Conservation (phyloP, 2,797 vertebrate species). For the Enoplosus armatus region DNA sequence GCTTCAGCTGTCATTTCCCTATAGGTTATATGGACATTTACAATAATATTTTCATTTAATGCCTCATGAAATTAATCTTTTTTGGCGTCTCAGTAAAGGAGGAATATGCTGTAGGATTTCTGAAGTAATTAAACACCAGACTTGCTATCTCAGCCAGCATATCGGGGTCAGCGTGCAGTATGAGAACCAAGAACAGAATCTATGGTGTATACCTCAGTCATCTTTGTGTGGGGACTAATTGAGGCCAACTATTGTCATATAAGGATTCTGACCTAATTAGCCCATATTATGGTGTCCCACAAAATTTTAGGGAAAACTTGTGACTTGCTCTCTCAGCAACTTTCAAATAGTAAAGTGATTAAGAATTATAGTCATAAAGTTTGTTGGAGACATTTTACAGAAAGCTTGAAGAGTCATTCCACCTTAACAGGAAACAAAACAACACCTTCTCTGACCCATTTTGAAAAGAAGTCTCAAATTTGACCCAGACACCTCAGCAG, state of each 20-base stretch:
- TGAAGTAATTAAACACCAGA: conserved; percentile 45
- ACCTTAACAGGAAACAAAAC: conserved; percentile 14
- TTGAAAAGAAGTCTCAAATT: conserved; percentile 25
- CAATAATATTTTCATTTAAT: conserved; percentile 1
- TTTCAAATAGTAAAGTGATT: conserved; percentile 12
- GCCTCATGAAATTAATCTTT: neutral
- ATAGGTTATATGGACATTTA: neutral
- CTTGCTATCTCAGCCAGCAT: conserved; percentile 22
- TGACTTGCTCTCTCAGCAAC: conserved; percentile 16
- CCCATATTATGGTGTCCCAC: conserved; percentile 26
- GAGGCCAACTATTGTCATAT: conserved; percentile 60
- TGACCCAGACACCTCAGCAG: conserved; percentile 39
- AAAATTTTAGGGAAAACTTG: conserved; percentile 10
- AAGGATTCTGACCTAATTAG: conserved; percentile 50
- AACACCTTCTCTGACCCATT: conserved; percentile 13
- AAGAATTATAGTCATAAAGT: neutral
- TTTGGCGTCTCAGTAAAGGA: neutral
- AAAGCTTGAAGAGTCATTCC: neutral
- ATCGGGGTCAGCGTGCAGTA: conserved; percentile 13
- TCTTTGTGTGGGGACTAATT: conserved; percentile 63
- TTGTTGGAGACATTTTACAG: neutral
- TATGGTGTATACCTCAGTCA: conserved; percentile 28
- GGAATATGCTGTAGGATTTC: conserved; percentile 4
- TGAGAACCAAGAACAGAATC: conserved; percentile 33
- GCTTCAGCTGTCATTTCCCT: neutral